Evolutionary conservation across 2,888 invertebrate genomes (phyloP), one percentile per base, ranked within the genome.

Genomic region (Cataglyphis albicans): DNA sequence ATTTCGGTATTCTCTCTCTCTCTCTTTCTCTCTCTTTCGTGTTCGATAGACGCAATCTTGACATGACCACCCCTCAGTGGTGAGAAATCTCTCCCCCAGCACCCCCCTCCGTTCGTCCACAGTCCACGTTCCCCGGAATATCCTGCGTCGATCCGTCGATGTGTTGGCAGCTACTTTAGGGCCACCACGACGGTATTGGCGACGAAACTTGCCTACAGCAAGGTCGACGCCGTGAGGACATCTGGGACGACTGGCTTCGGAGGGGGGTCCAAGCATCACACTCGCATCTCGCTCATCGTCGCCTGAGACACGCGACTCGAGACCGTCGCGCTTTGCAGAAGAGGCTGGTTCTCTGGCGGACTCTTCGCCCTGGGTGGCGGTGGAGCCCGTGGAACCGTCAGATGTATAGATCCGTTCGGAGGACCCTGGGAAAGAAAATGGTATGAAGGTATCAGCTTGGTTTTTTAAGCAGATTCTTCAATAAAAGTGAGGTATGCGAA

Each of bases 241-340:
- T 94, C 94, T 86, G 93, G 92, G 87, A 93, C 92, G 89, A 93
- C 92, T 84, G 93, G 92, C 84, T 93, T 92, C 90, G 94, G 93
- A 93, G 93, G 93, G 92, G 93, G 92, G 92, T 94, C 93, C 91
- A 92, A 92, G 91, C 93, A 97, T 98, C 98, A 98, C 97, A 98
- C 98, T 95, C 98, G 96, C 98, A 98, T 98, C 95, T 98, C 98
- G 94, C 97, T 97, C 95, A 98, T 98, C 86, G 97, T 97, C 89
- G 98, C 98, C 94, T 97, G 97, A 73, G 97, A 97, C 94, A 97
- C 96, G 94, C 96, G 96, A 92, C 96, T 95, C 84, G 95, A 95
- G 84, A 96, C 96, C 82, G 95, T 95, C 55, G 94, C 94, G 44
- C 93, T 92, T 81, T 94, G 94, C 86, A 96, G 93, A 81, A 96